Evolutionary conservation across 2,888 invertebrate genomes (phyloP).

Genomic region (Ophion ventricosus): DNA sequence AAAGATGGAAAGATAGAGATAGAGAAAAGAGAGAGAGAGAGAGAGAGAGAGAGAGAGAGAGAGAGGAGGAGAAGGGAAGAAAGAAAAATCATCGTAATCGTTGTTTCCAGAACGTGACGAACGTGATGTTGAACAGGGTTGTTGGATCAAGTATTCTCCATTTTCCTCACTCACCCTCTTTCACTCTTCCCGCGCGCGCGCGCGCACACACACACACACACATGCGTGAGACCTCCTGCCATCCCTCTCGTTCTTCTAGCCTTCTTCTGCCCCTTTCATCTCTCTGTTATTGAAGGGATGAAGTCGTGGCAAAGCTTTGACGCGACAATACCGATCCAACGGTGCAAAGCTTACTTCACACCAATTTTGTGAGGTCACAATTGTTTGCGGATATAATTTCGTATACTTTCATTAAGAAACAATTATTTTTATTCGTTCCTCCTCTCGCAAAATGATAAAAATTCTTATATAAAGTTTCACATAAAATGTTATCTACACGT

Average conservation of each 20-base stretch:
- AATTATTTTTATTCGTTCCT: neutral
- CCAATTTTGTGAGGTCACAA: neutral
- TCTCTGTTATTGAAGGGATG: neutral
- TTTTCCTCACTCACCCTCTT: conserved; percentile 3
- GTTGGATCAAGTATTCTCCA: conserved; percentile 55
- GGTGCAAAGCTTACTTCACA: conserved; percentile 17
- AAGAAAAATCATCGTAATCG: conserved; percentile 53
- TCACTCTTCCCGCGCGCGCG: neutral
- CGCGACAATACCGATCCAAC: neutral
- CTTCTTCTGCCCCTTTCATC: too few species aligned
- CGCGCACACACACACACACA: neutral
- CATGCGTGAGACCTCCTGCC: too few species aligned
- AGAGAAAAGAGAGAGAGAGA: neutral
- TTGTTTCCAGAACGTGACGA: conserved; percentile 68
- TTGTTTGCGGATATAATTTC: neutral
- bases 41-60: conserved; percentile 3
- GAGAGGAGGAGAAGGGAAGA: conserved; percentile 11
- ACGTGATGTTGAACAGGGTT: conserved; percentile 66
- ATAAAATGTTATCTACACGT: too few species aligned
- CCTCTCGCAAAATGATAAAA: neutral
- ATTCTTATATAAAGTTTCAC: too few species aligned
- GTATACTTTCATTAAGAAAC: neutral
- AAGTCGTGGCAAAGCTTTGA: neutral
- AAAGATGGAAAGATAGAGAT: too few species aligned
- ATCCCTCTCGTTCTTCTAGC: too few species aligned